These are phyloP conservation scores for Hecatera dysodea DNA, from an alignment of 2,888 invertebrate species.

Conservation along the genomic window DNA sequence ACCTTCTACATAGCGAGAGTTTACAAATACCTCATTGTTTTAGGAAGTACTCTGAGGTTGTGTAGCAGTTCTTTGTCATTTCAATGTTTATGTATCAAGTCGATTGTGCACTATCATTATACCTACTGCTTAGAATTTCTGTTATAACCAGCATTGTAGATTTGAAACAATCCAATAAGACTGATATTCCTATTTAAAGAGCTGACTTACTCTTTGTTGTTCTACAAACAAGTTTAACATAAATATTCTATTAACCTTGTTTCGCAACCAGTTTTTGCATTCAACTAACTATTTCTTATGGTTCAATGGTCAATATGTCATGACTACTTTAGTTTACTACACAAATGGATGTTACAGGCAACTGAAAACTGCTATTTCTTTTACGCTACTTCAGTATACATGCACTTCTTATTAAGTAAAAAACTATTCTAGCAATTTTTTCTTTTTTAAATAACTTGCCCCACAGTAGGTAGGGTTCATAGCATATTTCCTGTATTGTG, in stretches of 20 bases:
- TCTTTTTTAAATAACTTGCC: no score
- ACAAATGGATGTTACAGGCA: neutral
- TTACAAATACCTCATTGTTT: slow-evolving; percentile 48
- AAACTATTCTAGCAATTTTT: no score
- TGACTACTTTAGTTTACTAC: neutral
- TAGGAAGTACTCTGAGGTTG: slow-evolving; percentile 4
- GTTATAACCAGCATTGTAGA: neutral
- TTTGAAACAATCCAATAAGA: slow-evolving; percentile 23
- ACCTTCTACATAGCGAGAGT: slow-evolving; percentile 16
- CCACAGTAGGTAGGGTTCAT: no score
- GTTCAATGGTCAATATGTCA: neutral
- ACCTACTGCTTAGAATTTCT: neutral
- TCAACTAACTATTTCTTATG: neutral
- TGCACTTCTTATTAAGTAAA: no score
- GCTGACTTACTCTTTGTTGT: neutral
- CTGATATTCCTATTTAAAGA: neutral
- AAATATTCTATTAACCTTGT: slow-evolving; percentile 31
- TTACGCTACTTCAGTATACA: no score
- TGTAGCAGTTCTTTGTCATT: slow-evolving; percentile 14
- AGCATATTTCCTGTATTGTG: no score
- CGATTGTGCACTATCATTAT: slow-evolving; percentile 26
- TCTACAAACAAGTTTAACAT: slow-evolving; percentile 17
- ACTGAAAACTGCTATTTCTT: no score
- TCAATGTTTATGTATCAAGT: slow-evolving; percentile 33
- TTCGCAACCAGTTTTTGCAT: slow-evolving; percentile 27